A percentile compares a stretch with the other conserved stretches of the same genome.
These are phyloP conservation scores for Chromobotia macracanthus DNA, from an alignment of 2,797 vertebrate genomes.

Conservation along the genomic window DNA sequence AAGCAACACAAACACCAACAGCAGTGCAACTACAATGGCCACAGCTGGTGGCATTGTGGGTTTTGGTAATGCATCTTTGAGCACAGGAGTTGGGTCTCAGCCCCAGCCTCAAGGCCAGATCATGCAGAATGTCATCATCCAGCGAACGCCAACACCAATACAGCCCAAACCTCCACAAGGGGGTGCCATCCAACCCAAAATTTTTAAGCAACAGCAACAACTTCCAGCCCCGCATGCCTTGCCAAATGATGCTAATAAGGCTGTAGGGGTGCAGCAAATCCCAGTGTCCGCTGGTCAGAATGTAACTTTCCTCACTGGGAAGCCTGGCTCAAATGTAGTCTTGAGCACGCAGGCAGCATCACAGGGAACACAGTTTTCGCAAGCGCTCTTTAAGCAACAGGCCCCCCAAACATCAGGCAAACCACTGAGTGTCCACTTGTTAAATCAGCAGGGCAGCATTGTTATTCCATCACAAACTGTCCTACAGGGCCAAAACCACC, in stretches of 20 bases:
- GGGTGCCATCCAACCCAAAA: slow-evolving; percentile 81
- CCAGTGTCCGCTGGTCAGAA: slow-evolving; percentile 84
- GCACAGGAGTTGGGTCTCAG: slow-evolving; percentile 73
- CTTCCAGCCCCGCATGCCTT: slow-evolving; percentile 71
- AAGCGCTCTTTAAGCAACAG: slow-evolving; percentile 89
- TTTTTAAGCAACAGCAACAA: slow-evolving; percentile 75
- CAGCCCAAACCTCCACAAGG: slow-evolving; percentile 90
- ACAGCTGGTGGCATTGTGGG: slow-evolving; percentile 75
- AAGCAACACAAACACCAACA: slow-evolving; percentile 74
- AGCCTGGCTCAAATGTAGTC: slow-evolving; percentile 87
- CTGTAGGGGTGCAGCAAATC: slow-evolving; percentile 77
- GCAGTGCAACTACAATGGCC: slow-evolving; percentile 71
- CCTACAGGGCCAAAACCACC: slow-evolving; percentile 89
- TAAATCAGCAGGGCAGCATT: slow-evolving; percentile 92
- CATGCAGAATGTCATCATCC: slow-evolving; percentile 91
- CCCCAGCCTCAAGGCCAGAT: slow-evolving; percentile 78
- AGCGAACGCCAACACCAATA: slow-evolving; percentile 93
- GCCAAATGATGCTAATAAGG: slow-evolving; percentile 79
- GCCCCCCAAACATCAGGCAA: slow-evolving; percentile 78
- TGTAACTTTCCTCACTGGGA: slow-evolving; percentile 89
- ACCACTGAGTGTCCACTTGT: slow-evolving; percentile 89
- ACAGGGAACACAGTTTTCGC: slow-evolving; percentile 76
- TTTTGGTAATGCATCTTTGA: slow-evolving; percentile 72
- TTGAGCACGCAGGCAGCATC: slow-evolving; percentile 79
- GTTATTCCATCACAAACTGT: slow-evolving; percentile 90